Percentiles rank a stretch among this genome's conserved stretches.
Conservation (phyloP, 1,140 invertebrate genomes). For the Meloidogyne hapla region DNA sequence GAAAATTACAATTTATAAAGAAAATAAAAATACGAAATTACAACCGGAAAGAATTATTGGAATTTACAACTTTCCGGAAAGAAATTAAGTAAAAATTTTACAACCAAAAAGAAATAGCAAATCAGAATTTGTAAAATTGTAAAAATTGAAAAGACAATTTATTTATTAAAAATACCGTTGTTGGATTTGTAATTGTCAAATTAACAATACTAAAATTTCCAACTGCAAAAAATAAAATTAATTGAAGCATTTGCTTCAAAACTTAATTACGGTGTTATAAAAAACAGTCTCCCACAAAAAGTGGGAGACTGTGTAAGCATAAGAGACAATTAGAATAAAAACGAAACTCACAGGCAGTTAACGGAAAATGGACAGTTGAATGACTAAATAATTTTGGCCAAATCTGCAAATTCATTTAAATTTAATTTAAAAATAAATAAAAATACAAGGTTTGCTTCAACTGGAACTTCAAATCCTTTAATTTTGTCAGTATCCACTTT, state of each 20-base stretch:
- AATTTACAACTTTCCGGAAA: neutral
- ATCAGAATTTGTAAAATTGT: too few relatives aligned
- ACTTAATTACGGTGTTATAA: too few relatives aligned
- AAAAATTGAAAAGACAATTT: too few relatives aligned
- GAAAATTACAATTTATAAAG: neutral
- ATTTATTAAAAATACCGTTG: too few relatives aligned
- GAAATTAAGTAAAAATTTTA: neutral
- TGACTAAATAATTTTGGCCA: slow-evolving; percentile 73
- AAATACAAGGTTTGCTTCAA: slow-evolving; percentile 18
- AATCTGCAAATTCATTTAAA: slow-evolving; percentile 34
- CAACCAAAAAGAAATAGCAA: too few relatives aligned
- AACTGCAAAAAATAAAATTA: too few relatives aligned
- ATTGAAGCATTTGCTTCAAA: too few relatives aligned
- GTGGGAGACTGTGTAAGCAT: too few relatives aligned
- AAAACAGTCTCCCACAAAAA: too few relatives aligned
- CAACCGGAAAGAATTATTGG: neutral
- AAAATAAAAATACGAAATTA: too few relatives aligned
- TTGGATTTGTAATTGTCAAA: slow-evolving; percentile 68
- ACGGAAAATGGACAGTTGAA: slow-evolving; percentile 72
- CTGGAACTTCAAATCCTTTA: slow-evolving; percentile 54
- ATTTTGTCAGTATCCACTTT: slow-evolving; percentile 76
- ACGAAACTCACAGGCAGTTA: too few relatives aligned
- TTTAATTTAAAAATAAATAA: neutral
- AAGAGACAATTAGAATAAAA: too few relatives aligned
- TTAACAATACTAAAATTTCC: slow-evolving; percentile 66